Evolutionary conservation across 2,113 vertebrate genomes (phyloP).

Genomic region (Aspiorhynchus laticeps): DNA sequence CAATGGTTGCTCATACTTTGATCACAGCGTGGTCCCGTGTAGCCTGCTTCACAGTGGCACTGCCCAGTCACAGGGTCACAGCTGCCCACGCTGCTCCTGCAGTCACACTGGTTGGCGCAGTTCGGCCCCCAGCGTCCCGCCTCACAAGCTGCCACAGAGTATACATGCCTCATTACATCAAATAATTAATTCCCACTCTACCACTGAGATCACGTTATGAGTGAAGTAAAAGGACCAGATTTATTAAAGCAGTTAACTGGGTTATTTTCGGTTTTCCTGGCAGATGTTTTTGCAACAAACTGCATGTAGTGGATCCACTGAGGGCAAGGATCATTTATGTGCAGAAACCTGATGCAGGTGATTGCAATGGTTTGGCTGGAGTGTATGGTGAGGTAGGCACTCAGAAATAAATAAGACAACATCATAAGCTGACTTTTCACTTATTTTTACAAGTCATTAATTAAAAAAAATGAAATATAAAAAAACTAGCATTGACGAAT

Average conservation of each 20-base stretch:
- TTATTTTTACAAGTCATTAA: background rate
- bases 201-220: background rate
- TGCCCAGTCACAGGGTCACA: slow-evolving; percentile 70
- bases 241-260: slow-evolving; percentile 4
- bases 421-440: background rate
- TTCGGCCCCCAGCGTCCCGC: slow-evolving; percentile 74
- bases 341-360: background rate
- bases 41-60: slow-evolving; percentile 78
- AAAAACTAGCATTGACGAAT: too few species aligned
- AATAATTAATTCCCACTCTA: slow-evolving; percentile 6
- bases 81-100: slow-evolving; percentile 70
- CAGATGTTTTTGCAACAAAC: slow-evolving; percentile 10
- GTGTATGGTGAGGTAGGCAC: background rate
- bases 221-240: background rate
- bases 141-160: slow-evolving; percentile 77
- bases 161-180: background rate
- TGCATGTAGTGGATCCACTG: background rate
- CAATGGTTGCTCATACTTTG: slow-evolving; percentile 69
- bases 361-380: background rate
- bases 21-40: slow-evolving; percentile 69
- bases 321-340: background rate
- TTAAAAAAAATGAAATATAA: background rate
- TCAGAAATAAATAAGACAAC: background rate
- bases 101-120: slow-evolving; percentile 74
- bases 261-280: slow-evolving; percentile 4